A percentile compares a stretch with the other conserved stretches of the same genome.
Evolutionary conservation across 1,140 invertebrate species (phyloP).

Genomic region (Microplitis demolitor): DNA sequence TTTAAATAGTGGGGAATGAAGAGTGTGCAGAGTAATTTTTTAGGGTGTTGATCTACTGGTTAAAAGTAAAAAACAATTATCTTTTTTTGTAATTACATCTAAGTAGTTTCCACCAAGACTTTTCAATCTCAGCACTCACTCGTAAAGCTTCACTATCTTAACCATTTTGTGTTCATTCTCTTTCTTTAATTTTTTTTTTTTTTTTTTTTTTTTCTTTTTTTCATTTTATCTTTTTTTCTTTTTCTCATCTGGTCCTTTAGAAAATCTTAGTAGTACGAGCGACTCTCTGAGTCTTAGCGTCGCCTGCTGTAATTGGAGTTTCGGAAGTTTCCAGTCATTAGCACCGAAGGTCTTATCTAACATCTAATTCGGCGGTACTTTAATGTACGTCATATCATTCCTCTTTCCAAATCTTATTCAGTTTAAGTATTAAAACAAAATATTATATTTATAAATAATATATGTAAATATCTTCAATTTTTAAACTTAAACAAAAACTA

Average conservation of each 20-base stretch:
- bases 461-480: too few relatives aligned
- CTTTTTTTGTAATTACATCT: constrained; percentile 10
- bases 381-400: not conserved
- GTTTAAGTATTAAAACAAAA: too few relatives aligned
- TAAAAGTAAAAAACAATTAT: not conserved
- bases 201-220: not conserved
- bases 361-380: constrained; percentile 32
- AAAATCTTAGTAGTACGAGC: constrained; percentile 1
- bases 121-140: constrained; percentile 30
- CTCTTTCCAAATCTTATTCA: not conserved
- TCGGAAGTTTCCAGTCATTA: constrained; percentile 36
- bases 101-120: constrained; percentile 25
- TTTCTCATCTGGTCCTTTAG: not conserved
- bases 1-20: too few relatives aligned
- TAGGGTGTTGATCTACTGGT: not conserved
- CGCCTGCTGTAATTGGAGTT: constrained; percentile 34
- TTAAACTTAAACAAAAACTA: too few relatives aligned
- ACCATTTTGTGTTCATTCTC: too few relatives aligned
- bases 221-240: not conserved
- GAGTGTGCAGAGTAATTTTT: not conserved
- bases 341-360: constrained; percentile 32
- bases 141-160: constrained; percentile 24
- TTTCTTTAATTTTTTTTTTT: not conserved
- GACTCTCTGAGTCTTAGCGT: constrained; percentile 9
- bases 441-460: too few relatives aligned